A percentile compares a stretch with the other conserved stretches of the same genome.
Conservation (phyloP, 2,113 vertebrate genomes). For the Oryzias woworae region DNA sequence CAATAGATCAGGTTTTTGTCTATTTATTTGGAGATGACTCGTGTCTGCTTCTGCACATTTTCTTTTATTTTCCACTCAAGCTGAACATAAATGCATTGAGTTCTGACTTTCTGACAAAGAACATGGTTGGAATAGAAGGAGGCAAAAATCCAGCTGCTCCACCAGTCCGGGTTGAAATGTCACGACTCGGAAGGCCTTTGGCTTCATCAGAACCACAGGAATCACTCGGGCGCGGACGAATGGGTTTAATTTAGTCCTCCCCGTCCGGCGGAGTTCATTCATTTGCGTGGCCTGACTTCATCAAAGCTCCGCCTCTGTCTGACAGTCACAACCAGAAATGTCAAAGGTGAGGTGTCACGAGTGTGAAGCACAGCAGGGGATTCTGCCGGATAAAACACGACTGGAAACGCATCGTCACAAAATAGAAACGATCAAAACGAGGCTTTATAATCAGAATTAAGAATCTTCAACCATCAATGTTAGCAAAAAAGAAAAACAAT, state of each 20-base stretch:
- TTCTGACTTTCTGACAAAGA: slow-evolving; percentile 24
- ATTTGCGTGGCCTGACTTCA: slow-evolving; percentile 50
- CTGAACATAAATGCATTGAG: not conserved
- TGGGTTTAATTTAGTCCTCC: slow-evolving; percentile 54
- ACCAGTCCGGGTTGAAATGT: slow-evolving; percentile 59
- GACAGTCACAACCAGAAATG: slow-evolving; percentile 40
- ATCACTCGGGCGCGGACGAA: slow-evolving; percentile 60
- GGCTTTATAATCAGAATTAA: no score
- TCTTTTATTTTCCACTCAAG: not conserved
- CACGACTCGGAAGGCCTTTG: slow-evolving; percentile 52
- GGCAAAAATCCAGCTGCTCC: slow-evolving; percentile 40
- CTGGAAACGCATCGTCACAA: no score
- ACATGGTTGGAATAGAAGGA: slow-evolving; percentile 3
- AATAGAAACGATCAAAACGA: no score
- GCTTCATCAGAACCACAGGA: slow-evolving; percentile 50
- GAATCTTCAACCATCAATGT: no score
- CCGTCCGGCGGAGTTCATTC: slow-evolving; percentile 49
- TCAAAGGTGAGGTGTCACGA: slow-evolving; percentile 28
- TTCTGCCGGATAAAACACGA: no score
- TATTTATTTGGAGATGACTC: no score
- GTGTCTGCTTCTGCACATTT: not conserved
- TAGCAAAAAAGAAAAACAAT: no score
- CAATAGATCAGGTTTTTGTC: not conserved
- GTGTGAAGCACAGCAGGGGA: slow-evolving; percentile 37
- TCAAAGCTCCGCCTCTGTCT: slow-evolving; percentile 49